These are phyloP conservation scores for Acrocephalus kingi DNA, from an alignment of 2,113 vertebrate genomes.

Conservation along the genomic window DNA sequence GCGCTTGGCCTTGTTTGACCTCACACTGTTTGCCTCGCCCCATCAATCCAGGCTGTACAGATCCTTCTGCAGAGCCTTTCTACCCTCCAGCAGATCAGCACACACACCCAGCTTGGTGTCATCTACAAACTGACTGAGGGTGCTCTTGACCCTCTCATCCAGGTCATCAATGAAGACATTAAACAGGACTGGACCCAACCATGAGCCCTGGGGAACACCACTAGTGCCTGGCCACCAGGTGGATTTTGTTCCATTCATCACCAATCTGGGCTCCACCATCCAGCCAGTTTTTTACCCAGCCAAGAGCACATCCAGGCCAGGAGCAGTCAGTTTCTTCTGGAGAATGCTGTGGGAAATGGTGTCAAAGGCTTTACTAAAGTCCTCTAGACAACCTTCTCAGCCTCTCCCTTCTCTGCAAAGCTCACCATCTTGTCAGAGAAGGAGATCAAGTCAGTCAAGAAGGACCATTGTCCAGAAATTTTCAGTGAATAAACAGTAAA, in stretches of 20 bases:
- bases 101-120: fast-evolving
- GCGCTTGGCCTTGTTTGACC: neutral
- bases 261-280: too few relatives aligned
- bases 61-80: neutral
- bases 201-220: neutral
- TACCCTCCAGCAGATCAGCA: neutral
- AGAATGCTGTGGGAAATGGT: neutral
- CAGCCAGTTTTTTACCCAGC: neutral
- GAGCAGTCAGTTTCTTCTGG: neutral
- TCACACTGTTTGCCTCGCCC: neutral
- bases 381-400: neutral
- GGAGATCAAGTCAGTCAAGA: neutral
- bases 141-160: neutral
- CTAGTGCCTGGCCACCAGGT: fast-evolving
- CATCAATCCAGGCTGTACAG: neutral
- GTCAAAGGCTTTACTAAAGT: neutral
- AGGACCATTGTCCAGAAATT: neutral
- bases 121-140: neutral
- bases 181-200: neutral
- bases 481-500: neutral
- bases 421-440: neutral
- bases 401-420: neutral
- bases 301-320: neutral
- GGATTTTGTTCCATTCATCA: neutral
- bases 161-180: neutral